phyloP scores from a whole-genome alignment of 2,113 vertebrate genomes.

The Bolborhynchus lineola region DNA sequence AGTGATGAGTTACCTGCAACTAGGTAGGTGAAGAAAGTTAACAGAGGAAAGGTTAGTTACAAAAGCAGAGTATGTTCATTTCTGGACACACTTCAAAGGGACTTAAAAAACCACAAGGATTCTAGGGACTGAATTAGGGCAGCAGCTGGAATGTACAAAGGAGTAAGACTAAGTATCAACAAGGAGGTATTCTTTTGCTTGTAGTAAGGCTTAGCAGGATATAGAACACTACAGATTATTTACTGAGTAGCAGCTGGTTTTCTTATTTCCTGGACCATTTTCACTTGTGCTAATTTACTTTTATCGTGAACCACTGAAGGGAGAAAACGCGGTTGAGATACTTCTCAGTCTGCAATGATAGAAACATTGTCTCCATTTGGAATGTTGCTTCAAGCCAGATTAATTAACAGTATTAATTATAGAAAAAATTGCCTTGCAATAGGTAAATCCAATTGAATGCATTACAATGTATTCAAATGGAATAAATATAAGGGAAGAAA shows the following conservation, averaged over 20 bases:
- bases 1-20: not conserved
- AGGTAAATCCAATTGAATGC: constrained; percentile 2
- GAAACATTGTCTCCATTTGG: not conserved
- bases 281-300: constrained; percentile 3
- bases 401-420: constrained; percentile 40
- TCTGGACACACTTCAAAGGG: not conserved
- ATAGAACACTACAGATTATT: not conserved
- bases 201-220: not conserved
- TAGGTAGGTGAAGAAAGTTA: not conserved
- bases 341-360: not conserved
- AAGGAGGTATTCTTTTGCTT: not conserved
- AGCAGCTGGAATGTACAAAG: not conserved
- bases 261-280: not conserved
- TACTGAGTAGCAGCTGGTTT: not conserved
- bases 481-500: not conserved
- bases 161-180: not conserved
- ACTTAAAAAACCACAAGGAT: not conserved
- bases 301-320: not conserved
- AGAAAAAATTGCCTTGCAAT: not conserved
- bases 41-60: not conserved
- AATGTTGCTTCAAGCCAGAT: constrained; percentile 15
- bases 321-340: not conserved
- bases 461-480: not conserved
- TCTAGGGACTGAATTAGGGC: not conserved
- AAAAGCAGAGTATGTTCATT: not conserved